Conservation (phyloP, 2,113 vertebrate species). For the Erythrolamprus reginae region DNA sequence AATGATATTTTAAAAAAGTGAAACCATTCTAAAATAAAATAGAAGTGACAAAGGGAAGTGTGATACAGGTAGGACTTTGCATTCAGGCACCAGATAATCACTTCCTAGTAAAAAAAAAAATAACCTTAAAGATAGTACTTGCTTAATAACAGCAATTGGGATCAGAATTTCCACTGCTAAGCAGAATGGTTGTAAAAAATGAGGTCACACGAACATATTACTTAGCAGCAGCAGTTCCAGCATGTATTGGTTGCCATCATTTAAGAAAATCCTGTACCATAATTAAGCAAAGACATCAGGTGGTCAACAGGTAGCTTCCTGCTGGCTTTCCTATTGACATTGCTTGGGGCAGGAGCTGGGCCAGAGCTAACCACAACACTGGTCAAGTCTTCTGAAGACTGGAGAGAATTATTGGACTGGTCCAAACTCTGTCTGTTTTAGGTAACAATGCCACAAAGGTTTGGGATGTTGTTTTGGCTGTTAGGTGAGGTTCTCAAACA, state of each 20-base stretch:
- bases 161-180: background rate
- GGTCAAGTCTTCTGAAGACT: slow-evolving; percentile 14
- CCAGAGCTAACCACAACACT: too few species aligned
- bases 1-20: background rate
- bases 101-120: background rate
- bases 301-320: background rate
- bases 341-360: too few species aligned
- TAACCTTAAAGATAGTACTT: background rate
- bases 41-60: background rate
- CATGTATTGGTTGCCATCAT: background rate
- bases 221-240: background rate
- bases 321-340: background rate
- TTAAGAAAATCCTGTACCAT: background rate
- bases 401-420: slow-evolving; percentile 12
- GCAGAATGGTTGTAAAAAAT: background rate
- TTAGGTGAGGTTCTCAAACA: background rate
- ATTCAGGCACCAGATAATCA: background rate
- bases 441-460: slow-evolving; percentile 8
- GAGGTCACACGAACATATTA: background rate
- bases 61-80: background rate
- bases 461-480: background rate
- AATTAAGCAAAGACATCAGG: background rate
- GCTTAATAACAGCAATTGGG: background rate
- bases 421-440: background rate
- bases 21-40: background rate